Percentiles rank a stretch among this genome's conserved stretches.
These are phyloP conservation scores for Hippolais icterina DNA, from an alignment of 2,113 vertebrate species.

Conservation along the genomic window DNA sequence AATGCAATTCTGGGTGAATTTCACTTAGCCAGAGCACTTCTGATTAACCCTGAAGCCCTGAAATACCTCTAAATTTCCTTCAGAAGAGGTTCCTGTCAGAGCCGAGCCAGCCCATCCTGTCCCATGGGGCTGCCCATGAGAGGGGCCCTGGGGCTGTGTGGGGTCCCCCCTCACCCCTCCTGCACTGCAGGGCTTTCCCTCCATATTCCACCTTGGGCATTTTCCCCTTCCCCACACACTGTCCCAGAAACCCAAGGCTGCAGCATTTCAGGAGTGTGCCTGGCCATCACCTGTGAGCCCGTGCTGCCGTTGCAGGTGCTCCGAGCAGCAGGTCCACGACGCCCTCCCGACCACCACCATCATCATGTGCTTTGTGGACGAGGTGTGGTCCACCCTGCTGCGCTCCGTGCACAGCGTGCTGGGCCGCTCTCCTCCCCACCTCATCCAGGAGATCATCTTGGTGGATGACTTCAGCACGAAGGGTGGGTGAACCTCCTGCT, in stretches of 20 bases:
- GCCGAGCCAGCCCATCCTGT: neutral
- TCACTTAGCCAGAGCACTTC: neutral
- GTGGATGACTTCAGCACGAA: constrained; percentile 95
- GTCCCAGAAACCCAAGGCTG: neutral
- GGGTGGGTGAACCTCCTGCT: constrained; percentile 70
- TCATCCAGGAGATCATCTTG: constrained; percentile 88
- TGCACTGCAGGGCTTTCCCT: neutral
- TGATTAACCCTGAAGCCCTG: neutral
- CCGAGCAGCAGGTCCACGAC: constrained; percentile 79
- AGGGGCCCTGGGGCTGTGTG: neutral
- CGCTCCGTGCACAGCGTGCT: constrained; percentile 94
- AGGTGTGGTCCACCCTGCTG: constrained; percentile 96
- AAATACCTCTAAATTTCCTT: neutral
- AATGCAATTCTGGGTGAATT: neutral
- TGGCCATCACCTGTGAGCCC: neutral
- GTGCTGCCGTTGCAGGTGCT: constrained; percentile 77
- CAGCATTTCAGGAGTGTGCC: fast-evolving
- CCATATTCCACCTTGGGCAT: fast-evolving
- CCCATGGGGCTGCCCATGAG: neutral
- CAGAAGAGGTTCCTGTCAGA: neutral
- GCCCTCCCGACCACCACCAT: constrained; percentile 87
- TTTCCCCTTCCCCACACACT: fast-evolving
- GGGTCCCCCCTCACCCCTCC: neutral
- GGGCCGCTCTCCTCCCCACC: constrained; percentile 86
- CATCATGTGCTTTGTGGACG: constrained; percentile 98